Evolutionary conservation across 2,797 vertebrate species (phyloP), one percentile per base, ranked within the genome.

Genomic region (Carapus acus): DNA sequence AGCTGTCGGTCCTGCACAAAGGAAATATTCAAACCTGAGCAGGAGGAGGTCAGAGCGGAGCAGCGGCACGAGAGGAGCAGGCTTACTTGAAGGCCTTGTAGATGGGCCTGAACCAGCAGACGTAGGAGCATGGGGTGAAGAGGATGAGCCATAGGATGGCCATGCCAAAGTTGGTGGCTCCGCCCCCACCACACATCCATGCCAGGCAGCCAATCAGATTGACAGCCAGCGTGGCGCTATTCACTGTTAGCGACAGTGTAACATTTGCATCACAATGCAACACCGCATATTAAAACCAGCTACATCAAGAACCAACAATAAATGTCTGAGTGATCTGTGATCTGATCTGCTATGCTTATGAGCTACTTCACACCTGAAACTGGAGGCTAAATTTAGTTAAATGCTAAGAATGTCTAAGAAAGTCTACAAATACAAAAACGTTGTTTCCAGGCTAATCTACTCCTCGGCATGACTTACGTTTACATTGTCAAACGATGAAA

Each of bases 71-170:
- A 16, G 15, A 19, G 19, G 17, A 33, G 6, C 18, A 7, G 11
- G 66, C 92, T 89, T 53, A 98, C 96, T 94, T 89, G 55, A 99
- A 95, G 50, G 94, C 96, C 83, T 99, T 99, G 85, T 99, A 99
- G 20, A 85, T 91, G 0, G 96, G 94, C 46, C 93, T 89, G 83
- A 99, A 97, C 96, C 95, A 97, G 86, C 96, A 99, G 57, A 96
- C 54, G 0, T 97, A 99, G 43, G 92, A 78, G 21, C 96, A 98
- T 18, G 94, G 95, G 1, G 91, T 94, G 83, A 99, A 99, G 49
- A 96, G 88, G 54, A 97, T 51, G 15, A 98, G 89, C 96, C 96
- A 99, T n/a, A 97, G 79, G 50, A 98, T 67, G 36, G 96, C 90
- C 85, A 99, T 84, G 21, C 95, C 94, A 5, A 99, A 97, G 77